Conservation (phyloP, 1,140 invertebrate species). For the Lysiphlebus fabarum region DNA sequence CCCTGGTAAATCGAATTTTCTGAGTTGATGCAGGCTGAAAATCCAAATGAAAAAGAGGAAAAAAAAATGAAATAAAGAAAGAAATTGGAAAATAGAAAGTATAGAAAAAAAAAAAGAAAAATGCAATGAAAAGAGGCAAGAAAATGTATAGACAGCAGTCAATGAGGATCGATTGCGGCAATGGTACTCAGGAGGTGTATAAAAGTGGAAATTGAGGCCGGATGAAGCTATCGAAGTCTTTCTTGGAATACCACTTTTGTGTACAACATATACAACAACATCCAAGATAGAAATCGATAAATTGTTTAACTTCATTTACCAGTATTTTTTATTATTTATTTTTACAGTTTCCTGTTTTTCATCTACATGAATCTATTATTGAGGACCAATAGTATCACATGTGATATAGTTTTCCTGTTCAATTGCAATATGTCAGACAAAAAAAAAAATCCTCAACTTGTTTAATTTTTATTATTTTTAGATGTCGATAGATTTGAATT, state of each 20-base stretch:
- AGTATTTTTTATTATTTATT: too few species aligned
- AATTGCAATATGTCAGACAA: neutral
- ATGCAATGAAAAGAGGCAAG: neutral
- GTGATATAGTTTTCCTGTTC: neutral
- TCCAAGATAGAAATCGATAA: conserved; percentile 8
- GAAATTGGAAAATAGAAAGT: neutral
- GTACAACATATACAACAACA: neutral
- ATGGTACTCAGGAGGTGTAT: conserved; percentile 9
- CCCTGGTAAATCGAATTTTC: conserved; percentile 17
- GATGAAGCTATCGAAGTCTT: conserved; percentile 9
- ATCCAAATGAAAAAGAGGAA: neutral
- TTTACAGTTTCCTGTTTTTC: too few species aligned
- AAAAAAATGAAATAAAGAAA: conserved; percentile 12
- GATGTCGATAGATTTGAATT: too few species aligned
- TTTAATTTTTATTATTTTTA: neutral
- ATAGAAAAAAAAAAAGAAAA: neutral
- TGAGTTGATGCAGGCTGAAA: conserved; percentile 5
- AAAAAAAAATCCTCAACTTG: neutral
- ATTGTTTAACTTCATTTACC: conserved; percentile 10
- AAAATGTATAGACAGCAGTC: too few species aligned
- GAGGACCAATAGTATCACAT: neutral
- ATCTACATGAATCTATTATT: too few species aligned
- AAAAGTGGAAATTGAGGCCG: conserved; percentile 14
- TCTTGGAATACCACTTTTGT: neutral
- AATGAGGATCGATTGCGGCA: conserved; percentile 1